Percentiles rank a stretch among this genome's conserved stretches.
Conservation (phyloP, 2,888 invertebrate genomes). For the Pachycephus smyrnensis region DNA sequence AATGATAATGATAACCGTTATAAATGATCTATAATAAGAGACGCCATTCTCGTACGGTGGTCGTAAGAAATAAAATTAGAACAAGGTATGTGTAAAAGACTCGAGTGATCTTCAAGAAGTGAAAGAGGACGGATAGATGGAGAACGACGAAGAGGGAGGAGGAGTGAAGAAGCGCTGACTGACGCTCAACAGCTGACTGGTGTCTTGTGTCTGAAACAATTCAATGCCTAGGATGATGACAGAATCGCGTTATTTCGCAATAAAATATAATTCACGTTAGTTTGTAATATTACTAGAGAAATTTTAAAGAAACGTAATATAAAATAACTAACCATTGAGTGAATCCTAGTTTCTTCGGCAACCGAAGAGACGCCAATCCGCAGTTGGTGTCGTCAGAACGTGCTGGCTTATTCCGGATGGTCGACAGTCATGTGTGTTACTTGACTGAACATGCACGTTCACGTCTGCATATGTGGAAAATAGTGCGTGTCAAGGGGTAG, state of each 20-base stretch:
- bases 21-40: background rate
- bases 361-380: background rate
- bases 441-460: background rate
- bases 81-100: slow-evolving; percentile 19
- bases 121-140: background rate
- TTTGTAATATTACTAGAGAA: background rate
- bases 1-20: background rate
- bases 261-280: background rate
- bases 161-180: slow-evolving; percentile 37
- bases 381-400: background rate
- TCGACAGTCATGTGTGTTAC: background rate
- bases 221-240: background rate
- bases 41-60: slow-evolving; percentile 19
- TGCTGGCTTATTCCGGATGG: background rate
- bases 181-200: slow-evolving; percentile 55
- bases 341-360: background rate
- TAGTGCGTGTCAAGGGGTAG: slow-evolving; percentile 20
- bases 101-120: background rate
- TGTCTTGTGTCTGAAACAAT: slow-evolving; percentile 13
- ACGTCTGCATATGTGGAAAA: background rate
- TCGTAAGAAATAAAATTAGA: slow-evolving; percentile 40
- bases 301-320: background rate
- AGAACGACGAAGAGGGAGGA: background rate
- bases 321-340: background rate
- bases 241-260: background rate